Conservation (phyloP, 64 coral and sea anemone species). For the Cladopsammia gracilis region DNA sequence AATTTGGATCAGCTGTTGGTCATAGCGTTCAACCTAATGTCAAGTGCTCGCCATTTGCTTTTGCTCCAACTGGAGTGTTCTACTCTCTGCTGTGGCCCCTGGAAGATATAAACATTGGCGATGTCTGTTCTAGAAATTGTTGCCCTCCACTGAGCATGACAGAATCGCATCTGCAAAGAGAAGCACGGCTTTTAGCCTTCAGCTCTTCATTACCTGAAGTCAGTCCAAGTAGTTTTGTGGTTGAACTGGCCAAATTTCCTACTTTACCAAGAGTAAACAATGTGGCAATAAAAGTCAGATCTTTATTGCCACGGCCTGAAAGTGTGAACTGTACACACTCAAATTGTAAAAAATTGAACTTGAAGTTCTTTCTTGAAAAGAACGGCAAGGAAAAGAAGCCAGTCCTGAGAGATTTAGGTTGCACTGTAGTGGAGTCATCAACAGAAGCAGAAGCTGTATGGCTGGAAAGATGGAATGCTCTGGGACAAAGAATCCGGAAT, state of each 20-base stretch:
- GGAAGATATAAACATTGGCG: slow-evolving; percentile 68
- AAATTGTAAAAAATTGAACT: slow-evolving; percentile 16
- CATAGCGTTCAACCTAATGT: slow-evolving; percentile 79
- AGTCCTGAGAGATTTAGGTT: slow-evolving; percentile 69
- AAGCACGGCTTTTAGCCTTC: slow-evolving; percentile 75
- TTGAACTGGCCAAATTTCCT: slow-evolving; percentile 46
- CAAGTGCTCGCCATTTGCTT: slow-evolving; percentile 86
- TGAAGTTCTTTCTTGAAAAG: slow-evolving; percentile 78
- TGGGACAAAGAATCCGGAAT: background rate
- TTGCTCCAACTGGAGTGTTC: slow-evolving; percentile 75
- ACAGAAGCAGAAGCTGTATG: slow-evolving; percentile 84
- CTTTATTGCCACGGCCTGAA: slow-evolving; percentile 11
- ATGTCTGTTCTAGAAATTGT: slow-evolving; percentile 79
- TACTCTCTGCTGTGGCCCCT: slow-evolving; percentile 88
- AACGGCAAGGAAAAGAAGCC: slow-evolving; percentile 17
- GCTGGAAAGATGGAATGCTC: slow-evolving; percentile 41
- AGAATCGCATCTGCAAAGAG: slow-evolving; percentile 69
- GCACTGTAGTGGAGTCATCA: slow-evolving; percentile 58
- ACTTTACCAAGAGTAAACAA: background rate
- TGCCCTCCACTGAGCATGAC: slow-evolving; percentile 57
- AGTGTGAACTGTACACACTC: background rate
- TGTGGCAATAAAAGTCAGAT: slow-evolving; percentile 6
- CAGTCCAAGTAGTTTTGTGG: slow-evolving; percentile 63
- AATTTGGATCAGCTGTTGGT: slow-evolving; percentile 80
- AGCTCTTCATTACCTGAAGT: slow-evolving; percentile 49